Base-by-base conservation (phyloP, 2,888 invertebrate species). In the Cistogaster globosa region DNA sequence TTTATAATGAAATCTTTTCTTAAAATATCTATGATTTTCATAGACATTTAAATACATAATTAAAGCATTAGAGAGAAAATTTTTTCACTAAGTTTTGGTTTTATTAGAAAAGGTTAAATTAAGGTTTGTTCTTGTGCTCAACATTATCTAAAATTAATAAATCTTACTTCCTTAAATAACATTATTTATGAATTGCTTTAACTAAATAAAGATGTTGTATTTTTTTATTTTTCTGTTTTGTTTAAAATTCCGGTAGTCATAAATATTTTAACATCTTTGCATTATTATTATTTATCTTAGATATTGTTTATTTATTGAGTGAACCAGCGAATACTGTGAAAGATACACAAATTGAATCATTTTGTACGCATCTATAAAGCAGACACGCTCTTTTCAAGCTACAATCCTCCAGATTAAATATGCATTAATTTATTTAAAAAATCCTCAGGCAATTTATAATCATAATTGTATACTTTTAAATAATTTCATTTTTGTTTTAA, bases 241-340 rank as follows among this genome's bases (percentile, higher is more conserved):
- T 48, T n/a, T 48, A 48, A 48, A 48, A 48, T 75, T 76, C 83
- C 83, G 79, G 83, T 79, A 79, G 83, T 71, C 69, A 38, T 79
- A 76, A 76, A 79, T 76, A 76, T 67, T 76, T 84, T 76, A 75
- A 58, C 68, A 71, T 51, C 79, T 12, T 71, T 51, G 60, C 65
- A 65, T 60, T 84, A 51, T 62, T 72, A 55, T 45, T 69, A 65
- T 83, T 77, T 62, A 51, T 57, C 36, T 84, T 76, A 60, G 51
- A 62, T 67, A 62, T 55, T 71, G 67, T 80, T 80, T 84, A 79
- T 84, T 80, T 79, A 80, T 42, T 80, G 62, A 71, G 55, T 53
- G 20, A 60, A 48, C 45, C 45, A 67, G 22, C n/a, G 26, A 16
- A 74, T 20, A 53, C 53, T 53, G 14, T 45, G 14, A 48, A 48